Base-by-base conservation (phyloP, 2,797 vertebrate genomes). In the Zalophus californianus region DNA sequence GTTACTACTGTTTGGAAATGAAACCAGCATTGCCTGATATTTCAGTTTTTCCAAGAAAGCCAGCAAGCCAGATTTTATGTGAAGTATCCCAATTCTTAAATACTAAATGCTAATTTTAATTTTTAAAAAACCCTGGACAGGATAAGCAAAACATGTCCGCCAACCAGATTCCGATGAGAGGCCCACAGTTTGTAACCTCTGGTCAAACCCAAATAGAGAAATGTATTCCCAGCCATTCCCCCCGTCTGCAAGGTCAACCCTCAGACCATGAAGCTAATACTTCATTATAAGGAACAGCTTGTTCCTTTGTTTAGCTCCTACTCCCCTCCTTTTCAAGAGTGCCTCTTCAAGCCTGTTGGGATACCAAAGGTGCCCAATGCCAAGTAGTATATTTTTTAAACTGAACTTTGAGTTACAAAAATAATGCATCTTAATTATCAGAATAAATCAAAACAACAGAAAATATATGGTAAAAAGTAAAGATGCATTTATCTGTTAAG, bases 361-460 rank as follows among this genome's bases (percentile, higher is more conserved):
- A 94, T 77, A 41, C 54, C 66, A 73, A 92, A 80, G n/a, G 70
- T 95, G 38, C 94, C 85, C 86, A 29, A 7, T 70, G 89, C 35
- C 95, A 80, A 66, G 96, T 85, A 73, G 35, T 27, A 41, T 86
- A 70, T 92, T 78, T 92, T 93, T 93, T 44, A 35, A 94, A 52
- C 50, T 94, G 62, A 86, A 97, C 83, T 95, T 89, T 86, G 62
- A 97, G 84, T 91, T 84, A 83, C 20, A 77, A 38, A 70, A 75
- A 85, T 44, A 96, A 96, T 83, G 79, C 48, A 79, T 85, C 86
- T 96, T 94, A 25, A 91, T 93, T 91, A 56, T 15, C 84, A 66
- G 25, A 72, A 50, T 96, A 95, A 91, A 84, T 89, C 84, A 97
- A 93, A 92, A 90, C 86, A 91, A 86, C 48, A 92, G 58, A 56